Evolutionary conservation across 1,140 invertebrate species (phyloP).

Genomic region (Drosophila pectinifera): DNA sequence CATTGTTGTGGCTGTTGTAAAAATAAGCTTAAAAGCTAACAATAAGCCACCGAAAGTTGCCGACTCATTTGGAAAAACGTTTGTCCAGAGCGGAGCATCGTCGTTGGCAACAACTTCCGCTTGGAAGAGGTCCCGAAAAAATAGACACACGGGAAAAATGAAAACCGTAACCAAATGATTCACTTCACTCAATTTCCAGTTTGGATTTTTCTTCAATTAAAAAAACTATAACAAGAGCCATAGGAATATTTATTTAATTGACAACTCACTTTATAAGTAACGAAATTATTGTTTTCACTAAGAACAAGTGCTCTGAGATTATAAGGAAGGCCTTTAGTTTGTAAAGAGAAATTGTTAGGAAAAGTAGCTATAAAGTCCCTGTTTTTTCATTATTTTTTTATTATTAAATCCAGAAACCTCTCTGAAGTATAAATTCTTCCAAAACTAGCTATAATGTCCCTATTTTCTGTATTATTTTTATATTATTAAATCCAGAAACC

Average conservation of each 20-base stretch:
- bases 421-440: neutral
- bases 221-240: neutral
- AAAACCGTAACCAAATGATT: slow-evolving; percentile 33
- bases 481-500: too few species aligned
- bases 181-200: slow-evolving; percentile 8
- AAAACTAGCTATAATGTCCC: neutral
- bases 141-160: slow-evolving; percentile 13
- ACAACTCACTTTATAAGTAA: neutral
- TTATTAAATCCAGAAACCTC: neutral
- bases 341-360: too few species aligned
- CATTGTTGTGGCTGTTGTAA: slow-evolving; percentile 80
- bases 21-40: slow-evolving; percentile 84
- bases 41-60: slow-evolving; percentile 79
- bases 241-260: neutral
- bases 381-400: neutral
- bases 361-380: neutral
- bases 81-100: slow-evolving; percentile 26
- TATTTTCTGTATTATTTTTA: neutral
- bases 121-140: slow-evolving; percentile 58
- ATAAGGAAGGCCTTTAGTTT: neutral
- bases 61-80: slow-evolving; percentile 81
- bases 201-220: neutral
- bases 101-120: slow-evolving; percentile 67
- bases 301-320: fast-evolving
- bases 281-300: too few species aligned